Percentiles rank a stretch among this genome's conserved stretches.
Conservation (phyloP, 2,113 vertebrate genomes). For the Odobenus rosmarus region DNA sequence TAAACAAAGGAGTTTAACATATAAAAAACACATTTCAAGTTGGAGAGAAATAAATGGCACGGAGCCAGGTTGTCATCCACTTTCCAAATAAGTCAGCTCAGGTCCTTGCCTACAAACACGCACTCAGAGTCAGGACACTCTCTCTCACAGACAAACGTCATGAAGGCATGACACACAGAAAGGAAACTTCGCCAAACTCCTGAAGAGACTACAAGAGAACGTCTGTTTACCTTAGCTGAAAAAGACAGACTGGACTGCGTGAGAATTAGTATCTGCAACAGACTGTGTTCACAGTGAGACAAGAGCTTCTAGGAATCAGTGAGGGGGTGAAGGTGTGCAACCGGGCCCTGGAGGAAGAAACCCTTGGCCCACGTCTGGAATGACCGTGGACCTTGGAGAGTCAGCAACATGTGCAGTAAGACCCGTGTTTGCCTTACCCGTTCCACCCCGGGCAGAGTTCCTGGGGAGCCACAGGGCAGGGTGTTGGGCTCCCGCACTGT, state of each 20-base stretch:
- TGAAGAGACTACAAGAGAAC: neutral
- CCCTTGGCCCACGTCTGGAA: accelerated
- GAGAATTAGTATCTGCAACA: neutral
- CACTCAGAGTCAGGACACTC: accelerated
- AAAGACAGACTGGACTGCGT: neutral
- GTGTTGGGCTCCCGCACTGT: accelerated
- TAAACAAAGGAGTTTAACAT: accelerated
- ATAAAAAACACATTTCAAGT: neutral
- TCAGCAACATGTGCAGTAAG: accelerated
- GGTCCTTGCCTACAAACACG: neutral
- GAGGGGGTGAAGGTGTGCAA: neutral
- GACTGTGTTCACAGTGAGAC: accelerated
- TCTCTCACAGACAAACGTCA: accelerated
- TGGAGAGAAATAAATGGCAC: too few species aligned
- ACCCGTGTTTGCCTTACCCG: neutral
- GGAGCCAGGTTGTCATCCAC: neutral
- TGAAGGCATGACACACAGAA: neutral
- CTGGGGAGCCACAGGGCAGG: neutral
- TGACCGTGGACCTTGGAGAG: too few species aligned
- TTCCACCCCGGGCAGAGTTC: accelerated
- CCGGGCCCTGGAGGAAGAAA: neutral
- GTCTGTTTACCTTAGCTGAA: neutral
- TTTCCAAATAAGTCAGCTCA: accelerated
- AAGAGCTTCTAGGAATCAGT: accelerated
- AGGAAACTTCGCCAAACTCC: too few species aligned